These are phyloP conservation scores for Narcine bancroftii DNA, from an alignment of 2,113 vertebrate genomes.

Conservation along the genomic window DNA sequence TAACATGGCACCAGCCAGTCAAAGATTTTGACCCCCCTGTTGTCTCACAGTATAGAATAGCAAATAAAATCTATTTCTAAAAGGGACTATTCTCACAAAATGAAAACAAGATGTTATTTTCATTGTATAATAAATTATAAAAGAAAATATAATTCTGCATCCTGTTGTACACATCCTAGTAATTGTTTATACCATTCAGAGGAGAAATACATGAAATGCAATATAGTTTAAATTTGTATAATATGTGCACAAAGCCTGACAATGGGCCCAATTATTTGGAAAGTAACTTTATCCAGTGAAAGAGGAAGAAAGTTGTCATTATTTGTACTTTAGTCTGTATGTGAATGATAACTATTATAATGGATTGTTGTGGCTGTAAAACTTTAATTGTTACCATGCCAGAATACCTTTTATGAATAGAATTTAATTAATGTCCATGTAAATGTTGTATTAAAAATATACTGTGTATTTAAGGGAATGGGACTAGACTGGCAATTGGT, in stretches of 20 bases:
- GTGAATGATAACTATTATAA: conserved; percentile 34
- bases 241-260: conserved; percentile 16
- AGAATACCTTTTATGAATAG: conserved; percentile 37
- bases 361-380: conserved; percentile 37
- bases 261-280: conserved; percentile 11
- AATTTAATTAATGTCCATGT: conserved; percentile 35
- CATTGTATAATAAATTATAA: conserved; percentile 12
- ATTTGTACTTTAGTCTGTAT: conserved; percentile 26
- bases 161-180: conserved; percentile 6
- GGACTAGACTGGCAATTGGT: conserved; percentile 23
- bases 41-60: not conserved
- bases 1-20: not conserved
- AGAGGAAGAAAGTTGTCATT: conserved; percentile 24
- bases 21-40: conserved; percentile 12
- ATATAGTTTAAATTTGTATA: conserved; percentile 18
- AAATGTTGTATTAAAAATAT: conserved; percentile 38
- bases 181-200: conserved; percentile 24
- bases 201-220: conserved; percentile 4
- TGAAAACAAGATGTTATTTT: not conserved
- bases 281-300: conserved; percentile 3
- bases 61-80: conserved; percentile 20
- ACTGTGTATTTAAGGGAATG: conserved; percentile 33
- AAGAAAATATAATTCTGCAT: conserved; percentile 11
- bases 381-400: conserved; percentile 26
- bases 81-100: conserved; percentile 17